phyloP scores from a whole-genome alignment of 1,140 invertebrate species.

The Heliconius hewitsoni region DNA sequence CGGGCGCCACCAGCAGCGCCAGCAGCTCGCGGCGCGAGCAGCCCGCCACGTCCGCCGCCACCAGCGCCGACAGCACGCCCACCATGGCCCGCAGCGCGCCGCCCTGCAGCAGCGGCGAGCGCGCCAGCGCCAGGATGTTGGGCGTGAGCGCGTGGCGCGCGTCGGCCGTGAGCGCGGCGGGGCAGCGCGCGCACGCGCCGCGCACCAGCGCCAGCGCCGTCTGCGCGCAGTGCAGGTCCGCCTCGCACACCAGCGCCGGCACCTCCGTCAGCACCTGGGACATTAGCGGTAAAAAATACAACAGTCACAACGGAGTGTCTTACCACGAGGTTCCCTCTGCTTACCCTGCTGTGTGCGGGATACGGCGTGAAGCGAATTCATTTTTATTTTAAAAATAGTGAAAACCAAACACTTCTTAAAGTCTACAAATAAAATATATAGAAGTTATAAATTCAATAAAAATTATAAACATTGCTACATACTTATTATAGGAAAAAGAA shows the following conservation, averaged over 20 bases:
- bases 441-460: no score
- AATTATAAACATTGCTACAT: no score
- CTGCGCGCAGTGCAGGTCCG: slow-evolving; percentile 97
- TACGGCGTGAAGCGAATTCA: no score
- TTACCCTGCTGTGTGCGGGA: no score
- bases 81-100: slow-evolving; percentile 94
- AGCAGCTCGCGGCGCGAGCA: slow-evolving; percentile 91
- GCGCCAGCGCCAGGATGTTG: slow-evolving; percentile 92
- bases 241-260: slow-evolving; percentile 94
- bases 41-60: slow-evolving; percentile 89
- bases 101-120: slow-evolving; percentile 94
- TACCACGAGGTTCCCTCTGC: no score
- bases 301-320: no score
- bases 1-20: slow-evolving; percentile 86
- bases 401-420: not conserved
- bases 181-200: slow-evolving; percentile 87
- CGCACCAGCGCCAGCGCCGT: slow-evolving; percentile 90
- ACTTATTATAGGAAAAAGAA: no score
- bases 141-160: slow-evolving; percentile 85
- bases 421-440: no score
- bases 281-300: no score
- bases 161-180: slow-evolving; percentile 85
- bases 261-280: slow-evolving; percentile 79
- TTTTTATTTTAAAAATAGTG: no score
- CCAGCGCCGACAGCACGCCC: slow-evolving; percentile 95